Evolutionary conservation across 92 coral and sea anemone species (phyloP).

Genomic region (Desmophyllum pertusum): DNA sequence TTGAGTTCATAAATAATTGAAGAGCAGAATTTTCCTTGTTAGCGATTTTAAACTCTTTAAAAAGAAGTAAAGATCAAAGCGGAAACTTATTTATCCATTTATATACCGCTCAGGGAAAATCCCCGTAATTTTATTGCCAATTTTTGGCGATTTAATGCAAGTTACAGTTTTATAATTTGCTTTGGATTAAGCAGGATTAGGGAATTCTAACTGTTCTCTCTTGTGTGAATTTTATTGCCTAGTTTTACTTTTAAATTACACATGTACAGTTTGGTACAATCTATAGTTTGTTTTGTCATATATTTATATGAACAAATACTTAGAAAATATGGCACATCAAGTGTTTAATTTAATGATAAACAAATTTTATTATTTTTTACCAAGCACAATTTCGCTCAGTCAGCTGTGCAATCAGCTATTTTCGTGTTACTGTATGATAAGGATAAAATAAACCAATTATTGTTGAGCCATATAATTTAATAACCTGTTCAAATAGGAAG

Average conservation of each 20-base stretch:
- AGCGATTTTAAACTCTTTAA: neutral
- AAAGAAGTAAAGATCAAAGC: neutral
- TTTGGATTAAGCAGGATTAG: neutral
- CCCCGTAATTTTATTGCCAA: constrained; percentile 36
- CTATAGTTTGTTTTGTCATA: neutral
- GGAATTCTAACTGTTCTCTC: neutral
- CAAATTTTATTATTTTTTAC: neutral
- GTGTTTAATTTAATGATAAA: neutral
- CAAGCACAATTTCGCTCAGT: neutral
- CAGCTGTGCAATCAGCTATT: neutral
- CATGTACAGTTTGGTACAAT: neutral
- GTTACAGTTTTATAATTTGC: neutral
- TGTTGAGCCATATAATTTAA: neutral
- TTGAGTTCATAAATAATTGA: constrained; percentile 44
- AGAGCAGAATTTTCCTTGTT: constrained; percentile 1
- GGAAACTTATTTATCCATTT: constrained; percentile 32
- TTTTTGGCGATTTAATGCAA: constrained; percentile 2
- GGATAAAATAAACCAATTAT: neutral
- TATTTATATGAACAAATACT: neutral
- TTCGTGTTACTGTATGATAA: neutral
- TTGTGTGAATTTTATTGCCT: neutral
- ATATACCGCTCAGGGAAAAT: constrained; percentile 66
- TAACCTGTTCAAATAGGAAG: neutral
- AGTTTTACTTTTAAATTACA: neutral
- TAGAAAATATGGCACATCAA: neutral